Evolutionary conservation across 2,113 vertebrate genomes (phyloP).

Genomic region (Petrocephalus microphthalmus): DNA sequence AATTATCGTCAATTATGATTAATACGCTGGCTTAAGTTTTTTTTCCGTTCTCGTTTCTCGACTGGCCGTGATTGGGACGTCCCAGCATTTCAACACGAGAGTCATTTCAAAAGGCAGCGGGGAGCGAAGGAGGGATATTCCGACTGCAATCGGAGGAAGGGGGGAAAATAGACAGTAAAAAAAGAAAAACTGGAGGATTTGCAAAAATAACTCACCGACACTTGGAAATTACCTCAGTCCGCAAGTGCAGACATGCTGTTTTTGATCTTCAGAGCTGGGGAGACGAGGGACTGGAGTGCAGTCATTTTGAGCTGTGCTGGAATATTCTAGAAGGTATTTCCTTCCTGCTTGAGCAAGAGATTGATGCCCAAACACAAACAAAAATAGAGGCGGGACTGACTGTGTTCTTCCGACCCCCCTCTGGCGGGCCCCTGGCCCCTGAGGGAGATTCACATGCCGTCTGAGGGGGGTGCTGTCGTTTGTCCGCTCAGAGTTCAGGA

Average conservation of each 20-base stretch:
- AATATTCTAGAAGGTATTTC: not conserved
- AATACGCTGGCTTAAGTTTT: slow-evolving; percentile 20
- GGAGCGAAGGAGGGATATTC: slow-evolving; percentile 27
- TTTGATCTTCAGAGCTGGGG: not conserved
- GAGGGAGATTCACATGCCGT: not conserved
- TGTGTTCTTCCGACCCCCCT: not conserved
- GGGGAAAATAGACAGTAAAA: not conserved
- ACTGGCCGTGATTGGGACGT: not conserved
- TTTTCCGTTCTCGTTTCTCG: not conserved
- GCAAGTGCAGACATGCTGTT: slow-evolving; percentile 7
- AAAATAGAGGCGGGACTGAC: not conserved
- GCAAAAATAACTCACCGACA: slow-evolving; percentile 13
- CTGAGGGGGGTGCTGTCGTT: slow-evolving; percentile 35
- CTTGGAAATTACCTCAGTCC: slow-evolving; percentile 22
- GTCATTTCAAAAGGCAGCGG: slow-evolving; percentile 35
- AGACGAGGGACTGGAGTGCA: not conserved
- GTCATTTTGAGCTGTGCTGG: not conserved
- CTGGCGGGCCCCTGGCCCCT: no score
- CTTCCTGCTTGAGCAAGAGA: not conserved
- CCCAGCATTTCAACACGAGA: slow-evolving; percentile 20
- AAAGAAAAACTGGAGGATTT: slow-evolving; percentile 20
- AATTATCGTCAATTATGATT: slow-evolving; percentile 46
- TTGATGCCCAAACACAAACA: not conserved
- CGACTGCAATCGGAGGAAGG: slow-evolving; percentile 19
- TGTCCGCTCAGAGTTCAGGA: slow-evolving; percentile 36